These are phyloP conservation scores for Nomada flava DNA, from an alignment of 2,888 invertebrate species.

Conservation along the genomic window DNA sequence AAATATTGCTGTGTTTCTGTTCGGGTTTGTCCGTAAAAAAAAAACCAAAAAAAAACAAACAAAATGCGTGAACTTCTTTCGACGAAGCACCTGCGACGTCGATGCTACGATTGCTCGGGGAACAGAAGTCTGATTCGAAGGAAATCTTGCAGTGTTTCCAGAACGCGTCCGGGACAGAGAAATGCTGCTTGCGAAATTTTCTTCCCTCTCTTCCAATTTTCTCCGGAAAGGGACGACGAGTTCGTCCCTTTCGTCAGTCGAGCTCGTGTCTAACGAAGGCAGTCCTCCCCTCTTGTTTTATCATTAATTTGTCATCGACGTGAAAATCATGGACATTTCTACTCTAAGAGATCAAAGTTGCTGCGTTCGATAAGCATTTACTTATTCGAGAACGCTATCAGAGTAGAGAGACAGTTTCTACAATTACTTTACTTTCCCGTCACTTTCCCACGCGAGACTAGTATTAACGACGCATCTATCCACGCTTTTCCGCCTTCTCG, in stretches of 20 bases:
- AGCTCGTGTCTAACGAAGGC: constrained; percentile 23
- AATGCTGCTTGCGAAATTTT: constrained; percentile 24
- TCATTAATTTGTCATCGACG: constrained; percentile 4
- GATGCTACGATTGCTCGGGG: constrained; percentile 2
- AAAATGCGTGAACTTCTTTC: constrained; percentile 43
- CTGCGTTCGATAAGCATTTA: background rate
- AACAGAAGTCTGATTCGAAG: constrained; percentile 1
- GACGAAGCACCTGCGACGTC: constrained; percentile 20
- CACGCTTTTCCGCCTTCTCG: background rate
- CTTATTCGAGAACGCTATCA: background rate
- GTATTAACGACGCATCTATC: background rate
- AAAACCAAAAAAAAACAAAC: constrained; percentile 8
- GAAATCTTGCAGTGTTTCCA: constrained; percentile 5
- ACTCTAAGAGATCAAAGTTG: background rate
- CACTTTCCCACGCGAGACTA: no score
- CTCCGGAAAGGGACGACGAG: background rate
- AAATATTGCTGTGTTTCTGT: constrained; percentile 42
- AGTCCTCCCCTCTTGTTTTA: constrained; percentile 22
- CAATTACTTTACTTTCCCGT: background rate
- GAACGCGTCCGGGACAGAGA: constrained; percentile 26
- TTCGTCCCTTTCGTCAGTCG: background rate
- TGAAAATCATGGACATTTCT: constrained; percentile 27
- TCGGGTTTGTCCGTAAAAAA: background rate
- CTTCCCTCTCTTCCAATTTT: background rate
- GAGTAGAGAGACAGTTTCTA: background rate